Evolutionary conservation across 2,888 invertebrate genomes (phyloP).

Genomic region (Drepana falcataria): DNA sequence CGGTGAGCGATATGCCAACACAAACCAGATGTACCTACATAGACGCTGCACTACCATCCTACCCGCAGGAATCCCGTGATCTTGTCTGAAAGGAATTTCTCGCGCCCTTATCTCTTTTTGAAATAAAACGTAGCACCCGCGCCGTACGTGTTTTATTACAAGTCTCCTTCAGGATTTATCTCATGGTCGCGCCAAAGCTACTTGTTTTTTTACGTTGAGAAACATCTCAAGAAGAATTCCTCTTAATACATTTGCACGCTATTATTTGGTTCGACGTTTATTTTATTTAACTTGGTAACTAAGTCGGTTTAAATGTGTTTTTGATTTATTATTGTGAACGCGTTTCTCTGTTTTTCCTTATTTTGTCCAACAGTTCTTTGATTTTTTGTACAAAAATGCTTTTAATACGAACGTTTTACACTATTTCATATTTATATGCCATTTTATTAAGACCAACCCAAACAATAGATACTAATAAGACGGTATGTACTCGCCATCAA

Average conservation of each 20-base stretch:
- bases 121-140: slow-evolving; percentile 75
- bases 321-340: slow-evolving; percentile 3
- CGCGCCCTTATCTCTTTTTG: slow-evolving; percentile 75
- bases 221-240: slow-evolving; percentile 53
- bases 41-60: slow-evolving; percentile 41
- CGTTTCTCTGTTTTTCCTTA: too few relatives aligned
- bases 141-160: slow-evolving; percentile 76
- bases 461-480: too few relatives aligned
- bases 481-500: too few relatives aligned
- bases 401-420: too few relatives aligned
- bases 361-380: too few relatives aligned
- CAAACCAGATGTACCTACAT: slow-evolving; percentile 68
- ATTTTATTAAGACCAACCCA: too few relatives aligned
- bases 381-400: too few relatives aligned
- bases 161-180: slow-evolving; percentile 72
- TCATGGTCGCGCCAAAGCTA: slow-evolving; percentile 53
- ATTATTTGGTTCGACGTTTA: slow-evolving; percentile 24
- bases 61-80: slow-evolving; percentile 61
- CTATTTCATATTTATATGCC: too few relatives aligned
- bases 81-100: slow-evolving; percentile 64
- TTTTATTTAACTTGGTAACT: slow-evolving; percentile 10
- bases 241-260: slow-evolving; percentile 48
- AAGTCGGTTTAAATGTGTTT: not conserved
- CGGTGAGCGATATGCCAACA: slow-evolving; percentile 22
- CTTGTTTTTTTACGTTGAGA: slow-evolving; percentile 47